Percentiles rank a stretch among this genome's conserved stretches.
Conservation (phyloP, 2,113 vertebrate species). For the Pterocles burchelli region DNA sequence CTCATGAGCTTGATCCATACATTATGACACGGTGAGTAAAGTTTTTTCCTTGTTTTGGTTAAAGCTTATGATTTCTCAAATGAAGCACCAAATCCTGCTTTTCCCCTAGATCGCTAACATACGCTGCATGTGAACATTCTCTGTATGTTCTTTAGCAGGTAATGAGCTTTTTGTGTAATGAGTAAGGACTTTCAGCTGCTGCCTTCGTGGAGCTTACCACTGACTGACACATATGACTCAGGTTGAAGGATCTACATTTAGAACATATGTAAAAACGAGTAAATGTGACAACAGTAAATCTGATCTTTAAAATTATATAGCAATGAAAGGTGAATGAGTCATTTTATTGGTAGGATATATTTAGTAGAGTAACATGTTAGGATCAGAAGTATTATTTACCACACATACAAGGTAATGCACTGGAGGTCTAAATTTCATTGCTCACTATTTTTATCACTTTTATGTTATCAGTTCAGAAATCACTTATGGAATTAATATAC, state of each 20-base stretch:
- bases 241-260: neutral
- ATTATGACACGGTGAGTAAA: neutral
- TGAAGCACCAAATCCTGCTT: neutral
- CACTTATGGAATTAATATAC: conserved; percentile 42
- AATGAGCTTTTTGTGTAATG: neutral
- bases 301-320: neutral
- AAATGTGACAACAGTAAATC: neutral
- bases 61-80: neutral
- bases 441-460: conserved; percentile 17
- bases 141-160: neutral
- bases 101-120: neutral
- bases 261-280: neutral
- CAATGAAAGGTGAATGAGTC: neutral
- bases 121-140: neutral
- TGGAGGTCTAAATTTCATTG: neutral
- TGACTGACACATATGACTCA: neutral
- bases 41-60: neutral
- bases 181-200: neutral
- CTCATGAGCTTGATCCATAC: neutral
- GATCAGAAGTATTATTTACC: conserved; percentile 24
- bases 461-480: conserved; percentile 32
- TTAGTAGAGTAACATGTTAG: neutral
- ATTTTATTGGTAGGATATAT: neutral
- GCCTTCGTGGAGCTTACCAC: neutral
- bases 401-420: neutral